Percentiles rank a stretch among this genome's conserved stretches.
Evolutionary conservation across 2,113 vertebrate species (phyloP).

Genomic region (Channa argus): DNA sequence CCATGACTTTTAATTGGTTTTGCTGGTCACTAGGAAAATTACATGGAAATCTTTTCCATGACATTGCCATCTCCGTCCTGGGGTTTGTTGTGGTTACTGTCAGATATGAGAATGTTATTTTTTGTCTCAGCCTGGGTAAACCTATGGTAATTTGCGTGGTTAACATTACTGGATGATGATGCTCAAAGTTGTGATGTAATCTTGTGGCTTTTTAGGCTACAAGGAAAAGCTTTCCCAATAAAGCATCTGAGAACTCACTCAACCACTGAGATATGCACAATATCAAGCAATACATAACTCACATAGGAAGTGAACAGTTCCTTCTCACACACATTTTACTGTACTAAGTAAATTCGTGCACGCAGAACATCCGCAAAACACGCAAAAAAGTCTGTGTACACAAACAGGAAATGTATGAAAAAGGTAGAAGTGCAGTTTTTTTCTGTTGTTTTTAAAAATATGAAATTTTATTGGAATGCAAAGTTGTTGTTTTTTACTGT

Average conservation of each 20-base stretch:
- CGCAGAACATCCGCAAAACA: background rate
- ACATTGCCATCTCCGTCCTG: background rate
- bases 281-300: background rate
- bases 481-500: background rate
- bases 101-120: slow-evolving; percentile 32
- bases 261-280: background rate
- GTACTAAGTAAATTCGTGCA: background rate
- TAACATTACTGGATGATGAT: slow-evolving; percentile 1
- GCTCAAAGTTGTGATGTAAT: background rate
- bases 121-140: slow-evolving; percentile 14
- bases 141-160: slow-evolving; percentile 15
- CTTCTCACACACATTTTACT: background rate
- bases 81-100: slow-evolving; percentile 14
- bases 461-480: background rate
- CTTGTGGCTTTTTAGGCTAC: background rate
- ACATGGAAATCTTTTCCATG: background rate
- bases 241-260: slow-evolving; percentile 1
- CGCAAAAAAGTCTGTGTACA: background rate
- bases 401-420: too few species aligned
- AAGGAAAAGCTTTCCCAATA: background rate
- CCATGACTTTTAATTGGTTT: background rate
- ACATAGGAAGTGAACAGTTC: slow-evolving; percentile 2
- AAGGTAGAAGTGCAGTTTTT: background rate
- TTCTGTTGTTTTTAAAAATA: background rate
- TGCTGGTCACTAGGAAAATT: background rate